These are phyloP conservation scores for Proisotoma minuta DNA, from an alignment of 2,888 invertebrate genomes.

Conservation along the genomic window DNA sequence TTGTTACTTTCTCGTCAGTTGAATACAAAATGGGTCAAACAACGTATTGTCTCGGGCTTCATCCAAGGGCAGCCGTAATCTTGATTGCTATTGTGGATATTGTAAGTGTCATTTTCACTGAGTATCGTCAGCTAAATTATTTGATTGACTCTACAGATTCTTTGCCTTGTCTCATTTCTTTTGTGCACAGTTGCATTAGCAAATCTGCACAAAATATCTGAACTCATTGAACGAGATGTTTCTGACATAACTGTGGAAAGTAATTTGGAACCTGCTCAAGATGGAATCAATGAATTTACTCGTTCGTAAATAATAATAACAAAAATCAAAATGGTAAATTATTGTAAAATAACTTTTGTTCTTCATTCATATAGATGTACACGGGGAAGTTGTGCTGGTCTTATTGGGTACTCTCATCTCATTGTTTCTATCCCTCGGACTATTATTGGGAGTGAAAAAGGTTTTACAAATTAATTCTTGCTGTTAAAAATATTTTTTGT, in stretches of 20 bases:
- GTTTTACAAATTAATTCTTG: slow-evolving; percentile 13
- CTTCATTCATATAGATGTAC: slow-evolving; percentile 26
- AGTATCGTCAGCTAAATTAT: not conserved
- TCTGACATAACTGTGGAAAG: slow-evolving; percentile 25
- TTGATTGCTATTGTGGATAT: slow-evolving; percentile 45
- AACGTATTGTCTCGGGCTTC: slow-evolving; percentile 39
- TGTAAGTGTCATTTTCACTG: slow-evolving; percentile 25
- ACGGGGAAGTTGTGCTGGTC: slow-evolving; percentile 40
- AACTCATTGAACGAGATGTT: slow-evolving; percentile 34
- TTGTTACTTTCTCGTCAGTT: not conserved
- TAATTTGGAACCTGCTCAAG: slow-evolving; percentile 28
- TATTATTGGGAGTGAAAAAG: slow-evolving; percentile 43
- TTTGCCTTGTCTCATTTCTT: slow-evolving; percentile 41
- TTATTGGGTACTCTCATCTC: slow-evolving; percentile 39
- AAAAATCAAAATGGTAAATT: not conserved
- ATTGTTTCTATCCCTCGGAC: slow-evolving; percentile 37
- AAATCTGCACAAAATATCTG: slow-evolving; percentile 43
- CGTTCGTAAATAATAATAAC: slow-evolving; percentile 21
- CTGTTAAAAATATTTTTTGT: not conserved
- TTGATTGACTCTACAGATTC: slow-evolving; percentile 27
- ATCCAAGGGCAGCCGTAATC: slow-evolving; percentile 39
- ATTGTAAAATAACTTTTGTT: not conserved
- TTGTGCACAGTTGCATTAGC: slow-evolving; percentile 43
- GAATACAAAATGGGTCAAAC: slow-evolving; percentile 7
- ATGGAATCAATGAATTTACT: slow-evolving; percentile 36